Percentiles rank a stretch among this genome's conserved stretches.
Conservation (phyloP, 1,140 invertebrate genomes). For the Drusus annulatus region DNA sequence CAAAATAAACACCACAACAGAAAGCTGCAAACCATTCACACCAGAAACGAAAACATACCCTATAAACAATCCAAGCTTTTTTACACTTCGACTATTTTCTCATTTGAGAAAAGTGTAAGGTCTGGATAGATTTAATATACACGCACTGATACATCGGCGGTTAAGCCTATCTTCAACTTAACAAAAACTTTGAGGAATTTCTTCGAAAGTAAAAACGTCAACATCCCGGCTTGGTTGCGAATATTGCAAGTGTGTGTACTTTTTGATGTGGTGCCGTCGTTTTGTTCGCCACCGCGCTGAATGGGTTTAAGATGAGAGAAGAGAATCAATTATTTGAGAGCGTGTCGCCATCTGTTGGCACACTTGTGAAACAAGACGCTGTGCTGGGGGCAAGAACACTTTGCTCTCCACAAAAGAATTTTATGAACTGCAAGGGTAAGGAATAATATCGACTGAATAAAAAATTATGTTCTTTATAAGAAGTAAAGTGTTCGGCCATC, state of each 20-base stretch:
- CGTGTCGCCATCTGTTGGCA: constrained; percentile 46
- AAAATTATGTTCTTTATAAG: too few species aligned
- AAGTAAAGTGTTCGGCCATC: too few species aligned
- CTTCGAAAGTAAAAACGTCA: neutral
- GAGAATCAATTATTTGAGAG: constrained; percentile 47
- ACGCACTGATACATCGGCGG: constrained; percentile 1
- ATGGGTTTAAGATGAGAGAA: constrained; percentile 13
- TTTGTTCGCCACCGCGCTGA: constrained; percentile 18
- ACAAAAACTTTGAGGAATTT: neutral
- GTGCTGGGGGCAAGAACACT: constrained; percentile 11
- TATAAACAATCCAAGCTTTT: too few species aligned
- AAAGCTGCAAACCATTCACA: neutral
- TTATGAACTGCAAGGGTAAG: too few species aligned
- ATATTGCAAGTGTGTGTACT: neutral
- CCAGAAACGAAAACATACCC: neutral
- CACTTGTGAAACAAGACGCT: constrained; percentile 42
- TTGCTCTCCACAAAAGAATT: too few species aligned
- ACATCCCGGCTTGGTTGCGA: neutral
- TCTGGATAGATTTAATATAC: neutral
- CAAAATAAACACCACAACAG: neutral
- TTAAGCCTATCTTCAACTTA: constrained; percentile 4
- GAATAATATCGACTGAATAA: too few species aligned
- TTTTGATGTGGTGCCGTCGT: neutral
- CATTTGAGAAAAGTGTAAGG: too few species aligned
- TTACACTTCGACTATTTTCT: too few species aligned